Evolutionary conservation across 2,888 invertebrate species (phyloP).

Genomic region (Caenorhabditis becei): DNA sequence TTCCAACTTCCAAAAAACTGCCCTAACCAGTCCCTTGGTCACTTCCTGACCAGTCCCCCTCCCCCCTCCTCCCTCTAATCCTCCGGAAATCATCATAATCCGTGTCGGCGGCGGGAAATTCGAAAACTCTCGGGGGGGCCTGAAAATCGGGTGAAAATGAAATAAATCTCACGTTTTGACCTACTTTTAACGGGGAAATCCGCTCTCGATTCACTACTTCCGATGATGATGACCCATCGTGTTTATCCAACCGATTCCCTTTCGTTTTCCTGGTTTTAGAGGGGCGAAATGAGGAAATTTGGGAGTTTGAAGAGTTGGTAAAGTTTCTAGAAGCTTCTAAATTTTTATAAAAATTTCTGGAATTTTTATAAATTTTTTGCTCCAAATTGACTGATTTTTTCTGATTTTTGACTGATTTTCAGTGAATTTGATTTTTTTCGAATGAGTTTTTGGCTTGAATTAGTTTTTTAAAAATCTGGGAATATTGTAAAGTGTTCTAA

Average conservation of each 20-base stretch:
- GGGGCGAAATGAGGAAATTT: background rate
- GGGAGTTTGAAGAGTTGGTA: background rate
- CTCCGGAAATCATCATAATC: too few relatives aligned
- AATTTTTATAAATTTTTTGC: background rate
- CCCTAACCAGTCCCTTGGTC: too few relatives aligned
- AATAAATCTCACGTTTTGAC: conserved; percentile 19
- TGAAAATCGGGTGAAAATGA: conserved; percentile 37
- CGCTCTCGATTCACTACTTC: conserved; percentile 43
- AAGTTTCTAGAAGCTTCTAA: background rate
- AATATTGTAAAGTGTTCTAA: too few relatives aligned
- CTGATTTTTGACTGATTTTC: too few relatives aligned
- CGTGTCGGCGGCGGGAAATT: conserved; percentile 32
- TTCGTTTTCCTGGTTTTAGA: conserved; percentile 12
- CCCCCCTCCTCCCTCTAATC: too few relatives aligned
- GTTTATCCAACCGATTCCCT: conserved; percentile 1
- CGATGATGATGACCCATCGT: conserved; percentile 18
- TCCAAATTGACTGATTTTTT: too few relatives aligned
- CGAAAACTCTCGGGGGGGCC: conserved; percentile 31
- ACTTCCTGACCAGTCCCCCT: too few relatives aligned
- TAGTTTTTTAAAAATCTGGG: too few relatives aligned
- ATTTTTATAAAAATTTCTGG: background rate
- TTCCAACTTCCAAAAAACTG: too few relatives aligned
- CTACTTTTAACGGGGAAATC: conserved; percentile 47
- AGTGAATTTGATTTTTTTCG: too few relatives aligned
- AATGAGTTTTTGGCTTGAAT: background rate